Evolutionary conservation across 2,797 vertebrate genomes (phyloP).

Genomic region (Myoxocephalus aenaeus): DNA sequence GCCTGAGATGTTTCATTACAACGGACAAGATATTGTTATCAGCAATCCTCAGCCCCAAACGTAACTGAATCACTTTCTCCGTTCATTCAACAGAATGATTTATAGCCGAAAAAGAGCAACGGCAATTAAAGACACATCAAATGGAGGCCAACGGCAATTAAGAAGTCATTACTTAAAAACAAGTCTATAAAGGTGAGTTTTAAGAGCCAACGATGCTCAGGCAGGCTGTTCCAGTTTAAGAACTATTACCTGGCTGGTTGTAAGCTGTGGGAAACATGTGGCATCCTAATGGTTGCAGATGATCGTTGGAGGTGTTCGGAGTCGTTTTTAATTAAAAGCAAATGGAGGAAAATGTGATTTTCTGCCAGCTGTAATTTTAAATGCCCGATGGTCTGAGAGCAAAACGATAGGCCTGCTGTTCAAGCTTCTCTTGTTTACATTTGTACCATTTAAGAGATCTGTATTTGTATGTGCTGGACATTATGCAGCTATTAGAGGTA

Average conservation of each 20-base stretch:
- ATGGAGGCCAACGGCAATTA: not conserved
- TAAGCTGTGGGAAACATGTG: constrained; percentile 1
- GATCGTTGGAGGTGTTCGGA: not conserved
- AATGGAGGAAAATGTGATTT: not conserved
- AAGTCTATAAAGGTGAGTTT: not conserved
- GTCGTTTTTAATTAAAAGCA: not conserved
- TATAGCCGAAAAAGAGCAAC: not conserved
- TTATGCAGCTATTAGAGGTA: not conserved
- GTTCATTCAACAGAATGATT: not conserved
- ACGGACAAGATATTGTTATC: not conserved
- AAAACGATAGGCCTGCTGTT: not conserved
- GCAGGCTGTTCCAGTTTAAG: not conserved
- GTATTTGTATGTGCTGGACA: not conserved
- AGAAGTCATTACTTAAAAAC: not conserved
- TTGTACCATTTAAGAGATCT: not conserved
- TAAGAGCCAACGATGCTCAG: not conserved
- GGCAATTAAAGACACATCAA: not conserved
- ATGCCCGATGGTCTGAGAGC: not conserved
- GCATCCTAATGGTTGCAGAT: not conserved
- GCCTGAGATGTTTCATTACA: not conserved
- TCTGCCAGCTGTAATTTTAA: not conserved
- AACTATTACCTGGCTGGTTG: not conserved
- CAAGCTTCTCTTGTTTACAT: not conserved
- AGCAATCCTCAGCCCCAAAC: not conserved
- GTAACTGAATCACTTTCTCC: not conserved